Conservation (phyloP, 2,797 vertebrate genomes). For the Antrozous pallidus region DNA sequence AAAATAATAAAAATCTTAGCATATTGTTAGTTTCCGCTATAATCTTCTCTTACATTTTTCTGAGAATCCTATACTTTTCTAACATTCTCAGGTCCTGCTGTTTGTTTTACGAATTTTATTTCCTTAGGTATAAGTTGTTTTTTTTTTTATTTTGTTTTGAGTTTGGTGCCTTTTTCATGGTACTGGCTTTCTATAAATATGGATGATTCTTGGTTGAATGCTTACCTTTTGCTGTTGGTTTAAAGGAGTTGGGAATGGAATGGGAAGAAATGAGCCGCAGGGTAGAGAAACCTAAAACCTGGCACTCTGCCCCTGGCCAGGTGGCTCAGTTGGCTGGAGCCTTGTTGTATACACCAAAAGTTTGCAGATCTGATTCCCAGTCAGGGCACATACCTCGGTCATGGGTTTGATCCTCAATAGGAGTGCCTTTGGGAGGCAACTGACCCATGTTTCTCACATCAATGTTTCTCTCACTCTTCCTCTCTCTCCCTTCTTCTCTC, state of each 20-base stretch:
- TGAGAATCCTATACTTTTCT: not conserved
- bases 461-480: not conserved
- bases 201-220: not conserved
- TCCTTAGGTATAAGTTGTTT: not conserved
- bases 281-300: not conserved
- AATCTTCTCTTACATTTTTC: not conserved
- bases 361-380: not conserved
- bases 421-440: not conserved
- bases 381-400: not conserved
- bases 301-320: not conserved
- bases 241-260: not conserved
- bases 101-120: not conserved
- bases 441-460: not conserved
- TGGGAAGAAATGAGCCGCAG: not conserved
- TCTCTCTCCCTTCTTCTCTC: not conserved
- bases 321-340: not conserved
- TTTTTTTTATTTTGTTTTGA: not conserved
- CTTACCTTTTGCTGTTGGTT: not conserved
- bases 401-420: not conserved
- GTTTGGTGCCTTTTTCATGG: not conserved
- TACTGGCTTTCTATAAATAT: not conserved
- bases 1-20: slow-evolving; percentile 6
- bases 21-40: not conserved
- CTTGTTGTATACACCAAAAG: not conserved
- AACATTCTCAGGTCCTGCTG: not conserved